Percentiles rank a stretch among this genome's conserved stretches.
Conservation (phyloP, 1,140 invertebrate genomes). For the Bicyclus anynana region DNA sequence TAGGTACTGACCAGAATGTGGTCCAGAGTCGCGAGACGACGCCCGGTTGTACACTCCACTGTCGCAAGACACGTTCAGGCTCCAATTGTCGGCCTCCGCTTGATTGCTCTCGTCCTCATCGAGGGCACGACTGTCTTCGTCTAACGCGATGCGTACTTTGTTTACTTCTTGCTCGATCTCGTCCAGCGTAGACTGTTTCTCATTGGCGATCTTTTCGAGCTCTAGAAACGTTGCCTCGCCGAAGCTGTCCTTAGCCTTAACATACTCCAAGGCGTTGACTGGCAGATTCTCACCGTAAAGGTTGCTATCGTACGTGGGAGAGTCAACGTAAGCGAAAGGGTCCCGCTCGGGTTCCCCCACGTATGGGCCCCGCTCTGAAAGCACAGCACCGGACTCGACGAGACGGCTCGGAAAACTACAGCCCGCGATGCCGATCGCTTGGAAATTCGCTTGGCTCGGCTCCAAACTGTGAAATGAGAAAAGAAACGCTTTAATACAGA, state of each 20-base stretch:
- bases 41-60: conserved; percentile 78
- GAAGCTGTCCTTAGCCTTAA: conserved; percentile 48
- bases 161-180: conserved; percentile 73
- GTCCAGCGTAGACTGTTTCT: conserved; percentile 63
- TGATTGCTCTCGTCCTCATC: conserved; percentile 67
- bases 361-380: conserved; percentile 37
- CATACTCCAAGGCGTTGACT: conserved; percentile 35
- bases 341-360: conserved; percentile 51
- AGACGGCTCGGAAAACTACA: conserved; percentile 72
- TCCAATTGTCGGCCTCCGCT: conserved; percentile 71
- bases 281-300: conserved; percentile 36
- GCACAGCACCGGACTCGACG: conserved; percentile 68
- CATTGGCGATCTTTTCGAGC: conserved; percentile 54
- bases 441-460: conserved; percentile 75
- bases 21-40: conserved; percentile 77
- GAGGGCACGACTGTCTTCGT: conserved; percentile 68
- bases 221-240: conserved; percentile 69
- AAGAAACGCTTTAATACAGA: conserved; percentile 70
- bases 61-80: conserved; percentile 75
- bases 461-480: conserved; percentile 78
- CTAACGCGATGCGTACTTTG: conserved; percentile 71
- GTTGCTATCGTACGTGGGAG: conserved; percentile 43
- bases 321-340: conserved; percentile 51
- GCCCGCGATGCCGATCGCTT: conserved; percentile 64
- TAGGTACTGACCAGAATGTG: conserved; percentile 66